Base-by-base conservation (phyloP, 2,113 vertebrate genomes). In the Candoia aspera region DNA sequence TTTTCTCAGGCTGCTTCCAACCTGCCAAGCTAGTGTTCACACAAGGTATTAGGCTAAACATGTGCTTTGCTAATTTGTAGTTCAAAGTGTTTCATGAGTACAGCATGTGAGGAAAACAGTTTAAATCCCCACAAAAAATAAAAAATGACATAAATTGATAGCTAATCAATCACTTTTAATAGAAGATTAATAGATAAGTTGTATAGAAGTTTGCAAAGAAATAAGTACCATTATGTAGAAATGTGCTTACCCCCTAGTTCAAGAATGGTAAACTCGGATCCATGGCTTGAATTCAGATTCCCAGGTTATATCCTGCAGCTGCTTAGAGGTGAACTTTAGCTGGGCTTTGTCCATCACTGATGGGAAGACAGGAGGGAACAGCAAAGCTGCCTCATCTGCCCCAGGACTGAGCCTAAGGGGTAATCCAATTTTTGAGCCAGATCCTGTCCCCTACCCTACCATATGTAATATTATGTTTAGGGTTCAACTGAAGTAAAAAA, bases 11-110 rank as follows among this genome's bases (percentile, higher is more conserved):
- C 88, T 93, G 3, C 92, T 94, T 85, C 94, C 92, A 89, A 93
- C 93, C 89, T 95, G 94, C 89, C 86, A 93, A 96, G 55, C 49
- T 89, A 49, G 91, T 94, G 5, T 49, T 49, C 2, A 49, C 46
- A 2, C 46, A 3, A 49, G 5, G 5, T 2, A 73, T 73, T 73
- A 17, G n/a, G 5, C 12, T 73, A 73, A 73, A 73, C 17, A 2
- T 17, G 2, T 15, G 2, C 13, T 73, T 73, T 68, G 64, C 5
- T 68, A 68, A 68, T 68, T 68, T 33, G n/a, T 33, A n/a, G 15
- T 49, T 49, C 46, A 49, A 49, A 49, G 46, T 33, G 33, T 73
- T 73, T 73, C 33, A 6, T 73, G n/a, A 73, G 33, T 73, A 73
- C 15, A 73, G 17, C 13, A 17, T 17, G n/a, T 17, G 15, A 73